These are phyloP conservation scores for Aurelia coerulea DNA, from an alignment of 30 jellyfish, hydroid and myxozoan species.

Conservation along the genomic window DNA sequence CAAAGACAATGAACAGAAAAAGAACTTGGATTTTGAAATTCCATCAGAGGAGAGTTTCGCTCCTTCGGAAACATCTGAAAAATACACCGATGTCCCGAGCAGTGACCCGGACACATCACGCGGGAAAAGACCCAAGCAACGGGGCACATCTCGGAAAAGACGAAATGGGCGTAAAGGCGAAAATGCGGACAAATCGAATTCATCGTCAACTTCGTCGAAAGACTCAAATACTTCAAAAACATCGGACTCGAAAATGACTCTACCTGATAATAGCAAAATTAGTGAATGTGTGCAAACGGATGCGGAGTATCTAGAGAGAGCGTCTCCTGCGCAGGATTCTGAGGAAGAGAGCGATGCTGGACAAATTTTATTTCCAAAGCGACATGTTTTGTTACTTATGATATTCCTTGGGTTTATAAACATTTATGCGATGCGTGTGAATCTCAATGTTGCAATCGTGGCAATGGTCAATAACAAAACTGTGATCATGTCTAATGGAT, in stretches of 20 bases:
- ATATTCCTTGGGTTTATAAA: slow-evolving; percentile 78
- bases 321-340: slow-evolving; percentile 11
- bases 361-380: slow-evolving; percentile 63
- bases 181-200: slow-evolving; percentile 11
- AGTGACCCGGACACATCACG: not conserved
- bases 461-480: slow-evolving; percentile 90
- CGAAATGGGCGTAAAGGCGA: not conserved
- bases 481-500: slow-evolving; percentile 66
- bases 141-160: slow-evolving; percentile 8
- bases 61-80: slow-evolving; percentile 77
- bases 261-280: not conserved
- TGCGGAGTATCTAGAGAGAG: slow-evolving; percentile 40
- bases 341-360: slow-evolving; percentile 2
- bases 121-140: not conserved
- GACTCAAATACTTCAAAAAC: slow-evolving; percentile 5
- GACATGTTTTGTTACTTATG: slow-evolving; percentile 72
- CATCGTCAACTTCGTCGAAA: not conserved
- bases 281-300: slow-evolving; percentile 64
- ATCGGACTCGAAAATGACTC: not conserved
- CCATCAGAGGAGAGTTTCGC: slow-evolving; percentile 72
- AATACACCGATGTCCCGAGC: slow-evolving; percentile 42
- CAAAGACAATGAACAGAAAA: not conserved
- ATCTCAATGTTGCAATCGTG: slow-evolving; percentile 81
- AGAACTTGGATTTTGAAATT: slow-evolving; percentile 14
- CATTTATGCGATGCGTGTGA: slow-evolving; percentile 83